Evolutionary conservation across 2,888 invertebrate species (phyloP), one percentile per base, ranked within the genome.

Genomic region (Adineta ricciae): DNA sequence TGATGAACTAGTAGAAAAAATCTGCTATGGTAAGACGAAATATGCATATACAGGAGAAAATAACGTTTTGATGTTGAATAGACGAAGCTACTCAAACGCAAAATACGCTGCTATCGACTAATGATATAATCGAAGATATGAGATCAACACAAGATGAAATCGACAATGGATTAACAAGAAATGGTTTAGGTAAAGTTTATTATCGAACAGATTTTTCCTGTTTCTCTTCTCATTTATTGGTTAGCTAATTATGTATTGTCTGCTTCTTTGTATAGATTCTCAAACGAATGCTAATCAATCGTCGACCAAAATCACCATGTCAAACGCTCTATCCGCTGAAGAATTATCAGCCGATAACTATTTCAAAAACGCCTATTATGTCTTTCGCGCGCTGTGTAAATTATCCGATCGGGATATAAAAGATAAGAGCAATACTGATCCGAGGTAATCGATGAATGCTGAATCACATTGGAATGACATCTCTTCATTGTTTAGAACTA

Each of bases 301-400:
- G 11, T 8, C 41, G 21, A n/a, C n/a, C 9, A 2, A 41, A 41
- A 78, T n/a, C 2, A 41, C 9, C 0, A 24, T 41, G 0, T 78
- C 78, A 38, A 41, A 21, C 41, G 38, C 78, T 4, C 14, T 78
- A n/a, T 78, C 78, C n/a, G 24, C 41, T 14, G 78, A 78, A 41
- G 78, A 78, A 41, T n/a, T 78, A 41, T 78, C 78, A 3, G 78
- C 41, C n/a, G 41, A 78, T 78, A 78, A 78, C 41, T 64, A 84
- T 36, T 84, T 84, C 11, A 38, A 98, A 91, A 99, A 99, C 92
- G 98, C 98, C 0, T 99, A 97, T 90, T 92, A 99, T 78, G 97
- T 99, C 14, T 99, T 99, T 90, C 93, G 99, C 88, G 96, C 98
- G 38, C 92, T 99, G 11, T 99, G 99, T 90, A 97, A 97, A 91